Base-by-base conservation (phyloP, 2,797 vertebrate species). In the Cryptoblepharus egeriae region DNA sequence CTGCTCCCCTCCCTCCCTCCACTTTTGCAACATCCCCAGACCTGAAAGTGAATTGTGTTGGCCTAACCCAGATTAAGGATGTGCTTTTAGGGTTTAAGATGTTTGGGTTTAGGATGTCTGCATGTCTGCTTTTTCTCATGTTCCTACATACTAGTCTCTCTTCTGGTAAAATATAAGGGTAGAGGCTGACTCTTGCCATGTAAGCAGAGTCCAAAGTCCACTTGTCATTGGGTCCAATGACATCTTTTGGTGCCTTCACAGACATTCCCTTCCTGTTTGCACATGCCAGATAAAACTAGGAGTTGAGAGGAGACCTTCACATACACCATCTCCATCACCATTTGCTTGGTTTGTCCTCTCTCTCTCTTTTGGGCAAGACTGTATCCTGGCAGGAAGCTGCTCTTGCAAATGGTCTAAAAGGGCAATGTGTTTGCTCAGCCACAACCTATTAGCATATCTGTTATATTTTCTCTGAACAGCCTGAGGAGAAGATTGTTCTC, bases 351-450 rank as follows among this genome's bases (percentile, higher is more conserved):
- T 84, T 61, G 1, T 57, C 49, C 32, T 4, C 26, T 16, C 13
- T n/a, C 30, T 65, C 30, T 81, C 37, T 12, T 42, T 71, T 71
- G 26, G 20, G 63, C 39, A 32, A 4, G 10, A 8, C 30, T 74
- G 61, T 37, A n/a, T 70, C 79, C 1, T 11, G 28, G 8, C 39
- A 64, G 8, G 4, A 3, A 65, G 84, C 81, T 5, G 69, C 63
- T 88, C 39, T 67, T 71, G 4, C 0, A 24, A 11, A 13, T 55
- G 42, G 22, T 77, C 32, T 52, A 24, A 60, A 79, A 84, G 63
- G 39, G 63, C 52, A 79, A 58, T 30, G 65, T 67, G 70, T 87
- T 78, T 70, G 45, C 1, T 57, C 77, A 35, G 65, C 35, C 57
- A 49, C 39, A 55, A 15, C 58, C 7, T 8, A 76, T 80, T 71